phyloP scores from a whole-genome alignment of 2,113 vertebrate genomes.

The Jaculus jaculus region DNA sequence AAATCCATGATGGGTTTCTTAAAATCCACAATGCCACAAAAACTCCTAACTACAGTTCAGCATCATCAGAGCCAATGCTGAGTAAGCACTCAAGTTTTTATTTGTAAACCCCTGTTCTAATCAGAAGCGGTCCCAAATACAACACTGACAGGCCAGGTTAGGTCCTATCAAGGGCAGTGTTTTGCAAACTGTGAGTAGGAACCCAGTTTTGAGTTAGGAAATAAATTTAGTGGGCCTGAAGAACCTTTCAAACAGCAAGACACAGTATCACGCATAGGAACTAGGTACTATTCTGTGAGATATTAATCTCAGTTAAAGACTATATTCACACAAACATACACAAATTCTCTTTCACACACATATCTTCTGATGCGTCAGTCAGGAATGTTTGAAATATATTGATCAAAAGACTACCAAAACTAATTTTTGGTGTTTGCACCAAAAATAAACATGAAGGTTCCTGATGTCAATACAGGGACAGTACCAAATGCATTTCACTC shows the following conservation, averaged over 20 bases:
- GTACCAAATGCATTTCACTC: background rate
- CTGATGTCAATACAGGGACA: constrained; percentile 40
- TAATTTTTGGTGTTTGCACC: constrained; percentile 66
- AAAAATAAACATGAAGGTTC: constrained; percentile 64
- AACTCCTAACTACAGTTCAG: constrained; percentile 67
- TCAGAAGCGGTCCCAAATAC: constrained; percentile 19
- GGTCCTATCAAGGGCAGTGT: background rate
- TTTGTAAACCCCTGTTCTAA: constrained; percentile 60
- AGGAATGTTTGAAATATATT: constrained; percentile 49
- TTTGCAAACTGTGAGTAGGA: constrained; percentile 26
- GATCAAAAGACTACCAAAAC: constrained; percentile 33
- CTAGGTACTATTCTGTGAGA: constrained; percentile 24
- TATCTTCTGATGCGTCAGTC: constrained; percentile 7
- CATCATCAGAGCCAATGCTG: constrained; percentile 72
- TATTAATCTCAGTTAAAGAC: constrained; percentile 43
- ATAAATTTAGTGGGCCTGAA: constrained; percentile 3
- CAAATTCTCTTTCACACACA: background rate
- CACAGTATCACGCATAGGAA: background rate
- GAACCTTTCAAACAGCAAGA: background rate
- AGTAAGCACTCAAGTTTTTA: constrained; percentile 69
- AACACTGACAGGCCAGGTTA: constrained; percentile 35
- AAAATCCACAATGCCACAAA: constrained; percentile 1
- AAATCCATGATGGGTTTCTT: background rate
- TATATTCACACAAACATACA: background rate
- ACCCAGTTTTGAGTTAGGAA: background rate